Conservation (phyloP, 2,888 invertebrate genomes). For the Diadegma fenestrale region DNA sequence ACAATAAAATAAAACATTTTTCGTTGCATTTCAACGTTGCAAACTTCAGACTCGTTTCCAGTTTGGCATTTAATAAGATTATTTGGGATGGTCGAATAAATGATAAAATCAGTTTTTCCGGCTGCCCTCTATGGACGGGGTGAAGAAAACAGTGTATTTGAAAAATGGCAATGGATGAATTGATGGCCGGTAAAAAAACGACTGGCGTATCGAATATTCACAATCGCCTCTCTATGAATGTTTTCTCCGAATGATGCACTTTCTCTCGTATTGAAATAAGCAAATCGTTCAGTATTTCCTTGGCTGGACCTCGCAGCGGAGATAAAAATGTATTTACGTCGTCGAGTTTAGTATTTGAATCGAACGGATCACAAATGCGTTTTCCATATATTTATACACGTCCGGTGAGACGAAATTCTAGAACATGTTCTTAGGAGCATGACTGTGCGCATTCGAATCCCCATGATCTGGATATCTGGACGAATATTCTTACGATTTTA, state of each 20-base stretch:
- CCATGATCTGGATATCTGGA: slow-evolving; percentile 1
- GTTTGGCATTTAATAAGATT: background rate
- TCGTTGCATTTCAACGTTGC: too few species aligned
- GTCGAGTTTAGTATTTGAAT: slow-evolving; percentile 31
- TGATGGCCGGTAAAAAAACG: background rate
- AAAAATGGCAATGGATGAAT: background rate
- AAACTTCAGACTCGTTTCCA: too few species aligned
- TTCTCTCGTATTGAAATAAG: slow-evolving; percentile 25
- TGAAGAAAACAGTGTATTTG: background rate
- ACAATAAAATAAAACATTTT: too few species aligned
- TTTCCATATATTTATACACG: background rate
- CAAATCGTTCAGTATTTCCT: slow-evolving; percentile 26
- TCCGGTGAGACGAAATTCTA: background rate
- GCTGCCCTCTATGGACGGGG: background rate
- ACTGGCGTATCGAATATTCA: background rate
- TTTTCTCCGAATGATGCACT: background rate
- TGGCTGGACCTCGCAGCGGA: slow-evolving; percentile 17
- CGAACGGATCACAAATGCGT: slow-evolving; percentile 7
- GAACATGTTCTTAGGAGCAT: slow-evolving; percentile 23
- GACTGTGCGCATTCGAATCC: slow-evolving; percentile 21
- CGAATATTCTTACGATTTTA: slow-evolving; percentile 31
- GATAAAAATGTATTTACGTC: slow-evolving; percentile 75
- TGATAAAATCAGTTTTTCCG: background rate
- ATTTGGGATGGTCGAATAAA: background rate
- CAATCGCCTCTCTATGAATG: background rate